phyloP scores from a whole-genome alignment of 2,113 vertebrate species.

The Chaenocephalus aceratus region DNA sequence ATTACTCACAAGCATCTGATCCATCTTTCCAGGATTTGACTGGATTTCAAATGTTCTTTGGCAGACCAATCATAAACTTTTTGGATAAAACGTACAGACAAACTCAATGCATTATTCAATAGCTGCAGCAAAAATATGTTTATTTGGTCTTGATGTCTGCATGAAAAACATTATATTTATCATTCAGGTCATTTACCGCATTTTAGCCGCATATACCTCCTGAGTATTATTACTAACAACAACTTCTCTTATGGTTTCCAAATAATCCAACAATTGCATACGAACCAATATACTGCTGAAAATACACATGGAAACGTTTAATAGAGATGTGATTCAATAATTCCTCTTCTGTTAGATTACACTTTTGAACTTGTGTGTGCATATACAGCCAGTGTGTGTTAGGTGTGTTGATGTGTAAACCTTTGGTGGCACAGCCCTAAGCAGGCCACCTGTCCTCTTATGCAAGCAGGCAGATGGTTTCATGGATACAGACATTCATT shows the following conservation, averaged over 20 bases:
- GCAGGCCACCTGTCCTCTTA: slow-evolving; percentile 77
- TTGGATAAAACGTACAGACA: not conserved
- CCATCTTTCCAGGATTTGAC: slow-evolving; percentile 29
- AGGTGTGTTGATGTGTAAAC: slow-evolving; percentile 29
- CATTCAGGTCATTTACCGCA: too few relatives aligned
- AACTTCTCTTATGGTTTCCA: not conserved
- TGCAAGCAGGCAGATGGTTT: slow-evolving; percentile 77
- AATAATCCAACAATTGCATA: not conserved
- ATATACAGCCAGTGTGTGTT: slow-evolving; percentile 16
- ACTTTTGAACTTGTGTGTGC: slow-evolving; percentile 17
- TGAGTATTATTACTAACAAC: not conserved
- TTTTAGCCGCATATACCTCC: too few relatives aligned
- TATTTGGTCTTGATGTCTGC: too few relatives aligned
- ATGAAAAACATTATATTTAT: too few relatives aligned
- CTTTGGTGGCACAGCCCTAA: slow-evolving; percentile 49
- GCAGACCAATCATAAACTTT: slow-evolving; percentile 3
- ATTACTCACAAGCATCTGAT: slow-evolving; percentile 47
- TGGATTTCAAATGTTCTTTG: slow-evolving; percentile 46
- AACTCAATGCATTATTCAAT: not conserved
- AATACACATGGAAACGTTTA: not conserved
- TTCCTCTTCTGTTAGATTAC: not conserved
- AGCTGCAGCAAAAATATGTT: too few relatives aligned
- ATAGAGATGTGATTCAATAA: not conserved
- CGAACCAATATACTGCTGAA: slow-evolving; percentile 1
- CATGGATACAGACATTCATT: slow-evolving; percentile 57